phyloP scores from a whole-genome alignment of 2,797 vertebrate genomes.

The Harpagifer antarcticus region DNA sequence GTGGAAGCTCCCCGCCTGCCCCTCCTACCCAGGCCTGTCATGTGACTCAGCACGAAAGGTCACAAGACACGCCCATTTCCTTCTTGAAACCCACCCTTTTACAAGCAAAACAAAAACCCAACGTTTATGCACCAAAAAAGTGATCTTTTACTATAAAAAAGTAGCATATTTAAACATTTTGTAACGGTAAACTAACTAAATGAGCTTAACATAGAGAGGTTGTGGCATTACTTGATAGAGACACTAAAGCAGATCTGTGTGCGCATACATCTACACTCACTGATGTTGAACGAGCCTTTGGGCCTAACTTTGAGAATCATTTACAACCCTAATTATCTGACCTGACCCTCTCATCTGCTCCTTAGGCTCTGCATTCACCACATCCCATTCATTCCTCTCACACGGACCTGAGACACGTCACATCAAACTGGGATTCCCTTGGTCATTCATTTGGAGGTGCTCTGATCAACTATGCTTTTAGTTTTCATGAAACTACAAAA shows the following conservation, averaged over 20 bases:
- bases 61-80: constrained; percentile 75
- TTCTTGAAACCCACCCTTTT: constrained; percentile 27
- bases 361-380: constrained; percentile 47
- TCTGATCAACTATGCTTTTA: not conserved
- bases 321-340: constrained; percentile 57
- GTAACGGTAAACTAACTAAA: not conserved
- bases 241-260: not conserved
- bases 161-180: not conserved
- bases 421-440: constrained; percentile 18
- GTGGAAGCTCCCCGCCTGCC: constrained; percentile 66
- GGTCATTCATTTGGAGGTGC: not conserved
- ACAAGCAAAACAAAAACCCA: not conserved
- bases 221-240: not conserved
- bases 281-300: constrained; percentile 6
- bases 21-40: constrained; percentile 77
- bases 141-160: constrained; percentile 4
- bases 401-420: constrained; percentile 21
- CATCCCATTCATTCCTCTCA: constrained; percentile 57
- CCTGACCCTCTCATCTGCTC: constrained; percentile 50
- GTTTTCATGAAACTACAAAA: not conserved
- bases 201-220: not conserved
- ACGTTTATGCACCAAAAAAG: not conserved
- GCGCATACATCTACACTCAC: not conserved
- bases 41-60: constrained; percentile 74
- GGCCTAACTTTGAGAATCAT: constrained; percentile 41